These are phyloP conservation scores for Rhizomys pruinosus DNA, from an alignment of 2,113 vertebrate species.

Conservation along the genomic window DNA sequence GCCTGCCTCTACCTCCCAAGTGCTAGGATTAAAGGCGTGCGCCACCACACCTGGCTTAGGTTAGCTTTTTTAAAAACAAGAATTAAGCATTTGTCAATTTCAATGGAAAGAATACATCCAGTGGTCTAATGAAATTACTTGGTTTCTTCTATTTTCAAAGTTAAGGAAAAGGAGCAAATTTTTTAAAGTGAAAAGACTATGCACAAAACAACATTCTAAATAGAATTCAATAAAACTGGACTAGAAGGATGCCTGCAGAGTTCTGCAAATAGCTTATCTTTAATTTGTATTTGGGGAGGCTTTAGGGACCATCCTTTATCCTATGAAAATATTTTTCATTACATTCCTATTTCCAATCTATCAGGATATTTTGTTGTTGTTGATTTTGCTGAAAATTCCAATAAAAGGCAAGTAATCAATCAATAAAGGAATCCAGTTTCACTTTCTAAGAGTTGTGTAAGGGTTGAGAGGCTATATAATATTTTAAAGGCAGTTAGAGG, in stretches of 20 bases:
- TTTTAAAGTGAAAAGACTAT: slow-evolving; percentile 44
- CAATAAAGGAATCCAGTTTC: not conserved
- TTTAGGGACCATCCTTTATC: slow-evolving; percentile 16
- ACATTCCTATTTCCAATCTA: slow-evolving; percentile 46
- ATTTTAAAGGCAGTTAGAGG: not conserved
- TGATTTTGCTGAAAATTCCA: slow-evolving; percentile 42
- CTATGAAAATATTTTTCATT: slow-evolving; percentile 30
- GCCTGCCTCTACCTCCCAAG: no score
- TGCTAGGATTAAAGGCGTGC: no score
- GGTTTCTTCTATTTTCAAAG: slow-evolving; percentile 9
- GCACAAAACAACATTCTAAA: not conserved
- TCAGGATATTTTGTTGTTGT: slow-evolving; percentile 3
- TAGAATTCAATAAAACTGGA: no score
- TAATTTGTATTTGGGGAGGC: not conserved
- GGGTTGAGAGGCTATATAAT: not conserved
- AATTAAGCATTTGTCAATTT: not conserved
- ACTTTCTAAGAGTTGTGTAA: not conserved
- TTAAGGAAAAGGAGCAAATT: not conserved
- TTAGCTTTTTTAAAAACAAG: no score
- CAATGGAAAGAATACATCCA: not conserved
- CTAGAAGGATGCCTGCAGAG: slow-evolving; percentile 9
- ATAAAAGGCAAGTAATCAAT: not conserved
- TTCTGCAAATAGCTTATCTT: slow-evolving; percentile 40
- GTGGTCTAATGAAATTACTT: not conserved
- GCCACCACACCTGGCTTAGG: no score